phyloP scores from a whole-genome alignment of 2,113 vertebrate genomes.

The Passer domesticus region DNA sequence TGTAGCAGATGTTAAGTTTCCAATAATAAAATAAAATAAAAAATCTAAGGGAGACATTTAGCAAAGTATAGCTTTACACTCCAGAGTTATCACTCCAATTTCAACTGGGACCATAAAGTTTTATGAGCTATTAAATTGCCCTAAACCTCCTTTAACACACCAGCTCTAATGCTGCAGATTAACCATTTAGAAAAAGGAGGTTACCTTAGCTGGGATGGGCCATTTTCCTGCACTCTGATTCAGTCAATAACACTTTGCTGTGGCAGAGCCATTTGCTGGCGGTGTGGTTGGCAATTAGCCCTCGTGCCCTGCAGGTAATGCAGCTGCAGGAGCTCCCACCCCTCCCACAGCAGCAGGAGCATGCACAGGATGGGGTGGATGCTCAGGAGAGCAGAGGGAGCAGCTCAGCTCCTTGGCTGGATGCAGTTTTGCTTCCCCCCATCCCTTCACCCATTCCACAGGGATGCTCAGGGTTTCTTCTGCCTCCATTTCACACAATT shows the following conservation, averaged over 20 bases:
- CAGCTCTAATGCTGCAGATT: constrained; percentile 60
- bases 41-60: constrained; percentile 65
- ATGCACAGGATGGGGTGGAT: background rate
- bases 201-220: constrained; percentile 35
- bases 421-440: background rate
- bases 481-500: background rate
- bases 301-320: constrained; percentile 13
- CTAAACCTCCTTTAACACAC: constrained; percentile 72
- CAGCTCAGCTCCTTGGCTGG: background rate
- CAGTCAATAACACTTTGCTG: constrained; percentile 41
- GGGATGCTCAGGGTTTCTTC: background rate
- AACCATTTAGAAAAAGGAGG: constrained; percentile 66
- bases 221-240: background rate
- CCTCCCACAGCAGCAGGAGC: background rate
- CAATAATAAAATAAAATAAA: constrained; percentile 59
- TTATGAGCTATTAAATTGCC: constrained; percentile 80
- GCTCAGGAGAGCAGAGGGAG: background rate
- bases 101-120: constrained; percentile 76
- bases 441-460: fast-evolving
- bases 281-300: background rate
- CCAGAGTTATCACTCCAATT: constrained; percentile 75
- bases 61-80: constrained; percentile 51
- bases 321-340: background rate
- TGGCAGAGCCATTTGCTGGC: background rate
- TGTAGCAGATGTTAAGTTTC: constrained; percentile 72